Percentiles rank a stretch among this genome's conserved stretches.
phyloP scores from a whole-genome alignment of 2,888 invertebrate species.

The Erebia ligea region DNA sequence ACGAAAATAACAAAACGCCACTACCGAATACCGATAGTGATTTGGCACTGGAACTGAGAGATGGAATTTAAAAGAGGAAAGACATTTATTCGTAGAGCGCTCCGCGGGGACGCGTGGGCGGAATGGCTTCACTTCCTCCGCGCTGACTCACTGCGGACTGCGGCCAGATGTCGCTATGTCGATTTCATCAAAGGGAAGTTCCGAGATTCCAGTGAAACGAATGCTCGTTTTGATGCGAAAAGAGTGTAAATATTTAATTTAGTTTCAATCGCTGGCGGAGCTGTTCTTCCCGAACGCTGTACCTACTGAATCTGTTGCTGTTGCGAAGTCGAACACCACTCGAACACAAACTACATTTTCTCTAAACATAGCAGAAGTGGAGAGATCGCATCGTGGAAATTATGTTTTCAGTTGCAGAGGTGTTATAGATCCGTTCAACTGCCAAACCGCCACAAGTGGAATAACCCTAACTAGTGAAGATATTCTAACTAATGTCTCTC shows the following conservation, averaged over 20 bases:
- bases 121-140: slow-evolving; percentile 38
- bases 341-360: too few species aligned
- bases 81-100: slow-evolving; percentile 31
- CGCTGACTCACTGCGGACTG: slow-evolving; percentile 34
- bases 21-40: slow-evolving; percentile 19
- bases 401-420: too few species aligned
- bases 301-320: not conserved
- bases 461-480: too few species aligned
- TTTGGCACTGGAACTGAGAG: slow-evolving; percentile 34
- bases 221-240: not conserved
- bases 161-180: slow-evolving; percentile 11
- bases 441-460: too few species aligned
- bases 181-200: slow-evolving; percentile 14
- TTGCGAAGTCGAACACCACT: not conserved
- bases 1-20: slow-evolving; percentile 15
- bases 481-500: too few species aligned
- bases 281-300: not conserved
- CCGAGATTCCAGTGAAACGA: not conserved
- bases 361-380: too few species aligned
- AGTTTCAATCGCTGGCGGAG: not conserved
- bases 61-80: slow-evolving; percentile 38
- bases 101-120: slow-evolving; percentile 27
- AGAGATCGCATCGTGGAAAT: too few species aligned
- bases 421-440: too few species aligned
- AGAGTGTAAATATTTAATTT: not conserved